Conservation (phyloP, 2,888 invertebrate species). For the Tyria jacobaeae region DNA sequence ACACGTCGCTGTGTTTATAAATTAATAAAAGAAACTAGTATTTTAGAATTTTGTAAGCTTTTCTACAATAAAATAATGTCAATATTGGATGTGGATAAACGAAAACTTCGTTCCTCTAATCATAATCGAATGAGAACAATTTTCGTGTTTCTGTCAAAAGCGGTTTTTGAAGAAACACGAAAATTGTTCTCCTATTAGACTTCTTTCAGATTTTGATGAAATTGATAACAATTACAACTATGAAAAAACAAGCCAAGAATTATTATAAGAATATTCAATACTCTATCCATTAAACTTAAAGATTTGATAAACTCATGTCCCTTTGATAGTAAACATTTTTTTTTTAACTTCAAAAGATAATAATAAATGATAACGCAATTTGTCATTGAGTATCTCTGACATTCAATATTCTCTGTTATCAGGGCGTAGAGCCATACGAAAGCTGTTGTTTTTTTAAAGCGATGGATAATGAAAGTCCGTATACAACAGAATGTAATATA, state of each 20-base stretch:
- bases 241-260: not conserved
- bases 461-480: conserved; percentile 61
- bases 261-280: not conserved
- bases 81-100: too few species aligned
- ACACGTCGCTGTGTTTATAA: too few species aligned
- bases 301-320: conserved; percentile 3
- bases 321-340: not conserved
- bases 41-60: too few species aligned
- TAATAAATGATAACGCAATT: not conserved
- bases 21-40: too few species aligned
- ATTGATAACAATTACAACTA: not conserved
- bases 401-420: conserved; percentile 15
- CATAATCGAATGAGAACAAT: too few species aligned
- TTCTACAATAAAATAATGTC: too few species aligned
- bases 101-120: too few species aligned
- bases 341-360: not conserved
- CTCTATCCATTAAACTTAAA: not conserved
- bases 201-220: too few species aligned
- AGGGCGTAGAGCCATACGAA: conserved; percentile 65
- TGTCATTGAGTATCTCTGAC: not conserved
- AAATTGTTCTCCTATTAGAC: too few species aligned
- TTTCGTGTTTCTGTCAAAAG: too few species aligned
- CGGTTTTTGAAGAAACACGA: too few species aligned
- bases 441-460: conserved; percentile 67
- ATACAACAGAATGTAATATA: conserved; percentile 44